Evolutionary conservation across 2,113 vertebrate genomes (phyloP), one percentile per base, ranked within the genome.

Genomic region (Hiodon alosoides): DNA sequence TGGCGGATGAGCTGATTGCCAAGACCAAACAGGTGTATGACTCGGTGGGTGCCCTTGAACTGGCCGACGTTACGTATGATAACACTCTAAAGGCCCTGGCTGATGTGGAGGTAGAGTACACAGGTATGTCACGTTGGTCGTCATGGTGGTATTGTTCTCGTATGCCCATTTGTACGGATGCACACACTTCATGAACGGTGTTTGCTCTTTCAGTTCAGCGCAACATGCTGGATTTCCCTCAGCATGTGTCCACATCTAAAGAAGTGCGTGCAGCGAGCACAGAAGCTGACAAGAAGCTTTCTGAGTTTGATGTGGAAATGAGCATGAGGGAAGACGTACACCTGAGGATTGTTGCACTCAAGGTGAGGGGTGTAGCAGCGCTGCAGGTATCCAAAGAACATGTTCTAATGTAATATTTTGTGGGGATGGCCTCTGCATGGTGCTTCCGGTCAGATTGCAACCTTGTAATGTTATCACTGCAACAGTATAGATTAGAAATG

Each of bases 271-370:
- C 87, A 0, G 94, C 97, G 3, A 98, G 97, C 91, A 99, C 97
- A 0, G 94, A 95, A 64, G 96, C 97, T 0, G 97, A 99, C 87
- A 98, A 98, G 85, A 91, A 86, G 76, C 91, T 99, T 73, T 98
- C 96, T 0, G 96, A 97, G 81, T 99, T 99, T 0, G 96, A 99
- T 0, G 96, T 99, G 85, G 97, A 99, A 90, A 98, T 96, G 95
- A 98, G 96, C 90, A 99, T 99, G 97, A 88, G 96, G 79, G 93
- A 92, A 80, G 97, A 98, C 0, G 96, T 99, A 60, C 98, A 98
- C 89, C 93, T 87, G 87, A 90, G 94, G 81, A 87, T 99, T 0
- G 93, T 97, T 0, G 93, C 94, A 78, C 90, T 99, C 77, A 91
- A 98, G 94, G 97, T 96, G 73, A 31, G 31, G 31, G 31, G 31